Evolutionary conservation across 2,888 invertebrate species (phyloP).

Genomic region (Toxonevra muliebris): DNA sequence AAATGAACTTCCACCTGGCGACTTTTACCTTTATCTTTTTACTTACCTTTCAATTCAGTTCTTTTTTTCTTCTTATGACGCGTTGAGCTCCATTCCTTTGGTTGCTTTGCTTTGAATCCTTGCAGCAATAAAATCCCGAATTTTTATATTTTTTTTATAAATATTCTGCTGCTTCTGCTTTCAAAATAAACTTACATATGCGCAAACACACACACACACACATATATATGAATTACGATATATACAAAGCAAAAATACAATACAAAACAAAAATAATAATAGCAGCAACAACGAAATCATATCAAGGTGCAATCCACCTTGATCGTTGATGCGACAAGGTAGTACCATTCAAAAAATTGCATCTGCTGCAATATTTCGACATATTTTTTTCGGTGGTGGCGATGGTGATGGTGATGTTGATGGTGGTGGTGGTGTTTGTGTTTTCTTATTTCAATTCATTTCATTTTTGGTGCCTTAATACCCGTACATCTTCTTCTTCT

Average conservation of each 20-base stretch:
- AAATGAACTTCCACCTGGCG: slow-evolving; percentile 31
- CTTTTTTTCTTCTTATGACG: slow-evolving; percentile 23
- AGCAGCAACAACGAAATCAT: slow-evolving; percentile 33
- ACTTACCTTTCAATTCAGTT: not conserved
- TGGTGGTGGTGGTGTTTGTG: slow-evolving; percentile 11
- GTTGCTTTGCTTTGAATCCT: slow-evolving; percentile 22
- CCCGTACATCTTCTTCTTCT: slow-evolving; percentile 10
- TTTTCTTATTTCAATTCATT: slow-evolving; percentile 11
- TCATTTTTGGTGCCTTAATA: slow-evolving; percentile 6
- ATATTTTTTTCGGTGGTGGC: slow-evolving; percentile 2
- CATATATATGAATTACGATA: too few species aligned
- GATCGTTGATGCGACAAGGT: slow-evolving; percentile 36
- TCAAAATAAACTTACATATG: too few species aligned
- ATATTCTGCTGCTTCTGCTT: too few species aligned
- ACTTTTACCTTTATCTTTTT: slow-evolving; percentile 11
- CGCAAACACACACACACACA: too few species aligned
- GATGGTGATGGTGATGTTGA: slow-evolving; percentile 11
- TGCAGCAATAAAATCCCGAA: slow-evolving; percentile 16
- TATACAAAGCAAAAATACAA: not conserved
- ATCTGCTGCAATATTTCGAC: slow-evolving; percentile 34
- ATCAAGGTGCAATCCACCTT: slow-evolving; percentile 49
- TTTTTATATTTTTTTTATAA: not conserved
- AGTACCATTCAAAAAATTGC: slow-evolving; percentile 36
- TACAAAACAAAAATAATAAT: slow-evolving; percentile 21
- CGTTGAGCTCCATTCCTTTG: slow-evolving; percentile 17